Base-by-base conservation (phyloP, 2,113 vertebrate genomes). In the Chaetodon trifascialis region DNA sequence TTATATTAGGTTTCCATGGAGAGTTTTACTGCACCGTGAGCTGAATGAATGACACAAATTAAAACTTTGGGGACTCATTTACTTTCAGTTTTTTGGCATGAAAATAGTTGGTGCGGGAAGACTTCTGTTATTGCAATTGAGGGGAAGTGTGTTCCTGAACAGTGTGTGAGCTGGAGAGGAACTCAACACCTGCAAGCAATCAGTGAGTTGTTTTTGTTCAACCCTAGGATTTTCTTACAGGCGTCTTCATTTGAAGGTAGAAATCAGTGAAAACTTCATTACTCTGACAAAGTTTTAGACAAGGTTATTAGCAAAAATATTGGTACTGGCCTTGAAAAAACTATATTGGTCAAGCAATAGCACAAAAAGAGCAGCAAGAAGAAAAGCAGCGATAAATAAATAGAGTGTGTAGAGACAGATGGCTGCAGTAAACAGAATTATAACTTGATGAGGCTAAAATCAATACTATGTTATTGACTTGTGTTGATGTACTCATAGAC, bases 361-460 rank as follows among this genome's bases (percentile, higher is more conserved):
- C 25, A 49, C 34, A 49, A 21, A 38, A 64, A 56, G 17, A 59
- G 58, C 36, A 40, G 64, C 0, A 49, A 51, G 84, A 30, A 40
- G 74, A 65, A 15, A 47, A 73, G 54, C 0, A 40, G 46, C 56
- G 78, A 58, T 71, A 59, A 60, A 58, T 71, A 59, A 60, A 82
- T 72, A 0, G 55, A 51, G 51, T 25, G 11, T 16, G 16, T 9
- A 34, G 58, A 84, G 75, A 85, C 44, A 75, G 86, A 88, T 70
- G 63, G 52, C 82, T 79, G 82, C 75, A 55, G 85, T 88, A 81
- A 84, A 88, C 86, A 89, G 59, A 86, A 80, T 90, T 88, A 90
- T 89, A 85, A 73, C 86, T 88, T 91, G 88, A 90, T 89, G 85
- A 87, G 85, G 70, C 64, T 81, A 74, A 85, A 88, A 88, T 91